Evolutionary conservation across 2,888 invertebrate genomes (phyloP), one percentile per base, ranked within the genome.

Genomic region (Polia nebulosa): DNA sequence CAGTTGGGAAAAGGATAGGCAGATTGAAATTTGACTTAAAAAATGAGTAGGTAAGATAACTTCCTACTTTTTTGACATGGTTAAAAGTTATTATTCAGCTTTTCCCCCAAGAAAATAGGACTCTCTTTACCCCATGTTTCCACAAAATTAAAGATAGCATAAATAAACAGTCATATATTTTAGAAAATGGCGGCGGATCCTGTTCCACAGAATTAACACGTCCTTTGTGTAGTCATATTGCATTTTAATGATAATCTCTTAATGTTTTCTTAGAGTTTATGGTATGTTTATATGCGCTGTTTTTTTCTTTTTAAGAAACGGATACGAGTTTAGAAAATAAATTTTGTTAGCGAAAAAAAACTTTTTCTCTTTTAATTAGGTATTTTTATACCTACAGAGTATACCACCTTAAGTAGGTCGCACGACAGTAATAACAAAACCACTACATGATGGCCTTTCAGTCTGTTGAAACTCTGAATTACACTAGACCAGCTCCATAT

Each of bases 201-300:
- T n/a, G 25, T 52, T 72, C 17, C 17, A 29, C 15, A 27, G 22
- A 65, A 58, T 65, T 53, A 73, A 36, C 27, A 27, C 27, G 27
- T 39, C 32, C 27, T 47, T 52, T 56, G 25, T 51, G 55, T n/a
- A 11, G 59, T 44, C 36, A 66, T 72, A 67, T 51, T 74, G 68
- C 60, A 72, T 74, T 72, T 72, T 67, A 60, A 72, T 75, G 72
- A 74, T 59, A 59, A 72, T 55, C 58, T 53, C 41, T 20, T 65
- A 41, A 59, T 39, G 66, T 59, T 36, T 47, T 29, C 29, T 29
- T 20, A 11, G 17, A 51, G 25, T 56, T 60, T 73, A 74, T 51
- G 20, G 22, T 8, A 39, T 13, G n/a, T 32, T 56, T 66, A 41
- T 15, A 11, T 41, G 17, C 17, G 13, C n/a, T 15, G 6, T 9